A percentile compares a stretch with the other conserved stretches of the same genome.
These are phyloP conservation scores for Thereva unica DNA, from an alignment of 2,888 invertebrate genomes.

Conservation along the genomic window DNA sequence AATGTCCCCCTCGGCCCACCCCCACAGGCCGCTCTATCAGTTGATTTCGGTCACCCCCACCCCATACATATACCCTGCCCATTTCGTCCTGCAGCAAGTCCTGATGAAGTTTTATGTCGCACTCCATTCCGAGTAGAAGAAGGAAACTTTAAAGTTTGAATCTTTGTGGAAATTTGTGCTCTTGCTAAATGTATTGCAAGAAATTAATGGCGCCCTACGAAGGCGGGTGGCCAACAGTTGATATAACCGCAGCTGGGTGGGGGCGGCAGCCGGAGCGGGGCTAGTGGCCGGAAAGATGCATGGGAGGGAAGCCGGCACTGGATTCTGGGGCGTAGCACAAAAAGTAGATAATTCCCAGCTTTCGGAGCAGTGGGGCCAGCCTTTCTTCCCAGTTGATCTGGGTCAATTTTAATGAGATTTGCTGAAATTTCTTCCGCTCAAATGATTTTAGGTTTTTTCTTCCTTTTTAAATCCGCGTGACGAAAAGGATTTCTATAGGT, in stretches of 20 bases:
- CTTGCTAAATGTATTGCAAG: slow-evolving; percentile 40
- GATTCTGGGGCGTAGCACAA: slow-evolving; percentile 17
- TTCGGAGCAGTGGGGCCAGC: not conserved
- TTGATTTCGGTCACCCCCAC: slow-evolving; percentile 6
- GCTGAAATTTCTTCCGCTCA: slow-evolving; percentile 42
- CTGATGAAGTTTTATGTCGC: slow-evolving; percentile 31
- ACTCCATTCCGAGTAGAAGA: slow-evolving; percentile 1
- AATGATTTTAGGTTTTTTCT: slow-evolving; percentile 40
- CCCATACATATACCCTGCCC: not conserved
- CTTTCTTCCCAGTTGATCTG: slow-evolving; percentile 31
- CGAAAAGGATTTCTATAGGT: not conserved
- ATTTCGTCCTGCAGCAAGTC: not conserved
- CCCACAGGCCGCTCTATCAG: slow-evolving; percentile 5
- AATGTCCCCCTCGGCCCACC: slow-evolving; percentile 3
- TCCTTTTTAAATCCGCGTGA: slow-evolving; percentile 23
- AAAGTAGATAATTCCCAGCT: slow-evolving; percentile 23
- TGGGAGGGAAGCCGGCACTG: too few species aligned
- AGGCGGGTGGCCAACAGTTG: slow-evolving; percentile 17
- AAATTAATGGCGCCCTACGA: slow-evolving; percentile 38
- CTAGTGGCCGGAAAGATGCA: too few species aligned
- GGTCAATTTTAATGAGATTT: slow-evolving; percentile 45
- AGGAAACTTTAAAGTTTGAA: slow-evolving; percentile 25
- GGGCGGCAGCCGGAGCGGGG: not conserved
- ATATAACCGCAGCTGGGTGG: slow-evolving; percentile 21
- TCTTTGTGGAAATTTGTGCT: slow-evolving; percentile 14